Percentiles rank a stretch among this genome's conserved stretches.
Evolutionary conservation across 1,140 invertebrate species (phyloP).

Genomic region (Brachionus calyciflorus): DNA sequence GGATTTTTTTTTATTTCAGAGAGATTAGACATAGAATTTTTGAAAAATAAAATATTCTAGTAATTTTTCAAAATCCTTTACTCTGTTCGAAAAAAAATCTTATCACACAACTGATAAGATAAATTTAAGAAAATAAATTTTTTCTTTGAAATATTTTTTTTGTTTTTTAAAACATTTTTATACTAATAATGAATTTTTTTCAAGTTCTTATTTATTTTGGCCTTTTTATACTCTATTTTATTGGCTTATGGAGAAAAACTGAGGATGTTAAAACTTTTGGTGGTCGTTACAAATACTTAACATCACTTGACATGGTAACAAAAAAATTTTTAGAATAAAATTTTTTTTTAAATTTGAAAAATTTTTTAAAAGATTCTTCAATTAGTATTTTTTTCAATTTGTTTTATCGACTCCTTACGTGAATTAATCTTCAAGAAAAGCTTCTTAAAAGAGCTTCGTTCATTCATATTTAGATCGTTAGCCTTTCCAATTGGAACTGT

Average conservation of each 20-base stretch:
- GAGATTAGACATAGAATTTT: too few species aligned
- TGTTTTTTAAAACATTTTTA: too few species aligned
- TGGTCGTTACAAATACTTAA: conserved; percentile 29
- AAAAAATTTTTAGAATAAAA: neutral
- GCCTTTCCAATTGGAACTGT: conserved; percentile 9
- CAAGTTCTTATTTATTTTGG: neutral
- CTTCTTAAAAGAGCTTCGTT: neutral
- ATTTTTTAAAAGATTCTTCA: neutral
- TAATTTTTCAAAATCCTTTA: too few species aligned
- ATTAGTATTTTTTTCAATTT: neutral
- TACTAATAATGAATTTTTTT: too few species aligned
- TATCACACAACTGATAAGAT: too few species aligned
- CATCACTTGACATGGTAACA: conserved; percentile 27
- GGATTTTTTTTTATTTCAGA: too few species aligned
- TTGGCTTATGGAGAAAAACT: neutral
- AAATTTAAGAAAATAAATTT: too few species aligned
- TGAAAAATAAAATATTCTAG: too few species aligned
- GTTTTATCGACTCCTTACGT: neutral
- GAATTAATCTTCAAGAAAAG: neutral
- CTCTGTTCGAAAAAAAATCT: too few species aligned
- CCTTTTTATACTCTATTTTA: neutral
- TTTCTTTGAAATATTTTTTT: too few species aligned
- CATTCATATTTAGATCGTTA: neutral
- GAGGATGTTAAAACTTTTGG: conserved; percentile 5
- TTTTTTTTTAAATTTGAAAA: too few species aligned